Conservation (phyloP, 2,888 invertebrate species). For the Callosobruchus maculatus region DNA sequence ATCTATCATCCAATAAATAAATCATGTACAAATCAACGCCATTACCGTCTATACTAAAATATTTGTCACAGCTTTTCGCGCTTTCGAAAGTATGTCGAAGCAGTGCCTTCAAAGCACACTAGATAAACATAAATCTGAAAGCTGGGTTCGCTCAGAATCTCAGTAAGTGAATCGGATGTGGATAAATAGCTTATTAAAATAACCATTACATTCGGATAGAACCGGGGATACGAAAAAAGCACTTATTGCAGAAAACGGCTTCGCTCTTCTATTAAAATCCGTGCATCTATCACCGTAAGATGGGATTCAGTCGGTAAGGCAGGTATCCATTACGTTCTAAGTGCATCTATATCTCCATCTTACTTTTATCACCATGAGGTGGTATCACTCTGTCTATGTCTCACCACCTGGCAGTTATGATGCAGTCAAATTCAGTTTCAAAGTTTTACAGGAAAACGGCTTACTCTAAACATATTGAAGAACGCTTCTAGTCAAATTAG, state of each 20-base stretch:
- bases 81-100: neutral
- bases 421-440: neutral
- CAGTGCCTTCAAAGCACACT: neutral
- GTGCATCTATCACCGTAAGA: constrained; percentile 42
- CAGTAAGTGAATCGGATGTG: neutral
- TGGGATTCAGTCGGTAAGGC: constrained; percentile 36
- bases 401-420: constrained; percentile 29
- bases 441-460: too few relatives aligned
- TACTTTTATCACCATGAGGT: constrained; percentile 9
- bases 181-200: constrained; percentile 12
- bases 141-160: neutral
- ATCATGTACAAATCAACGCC: too few relatives aligned
- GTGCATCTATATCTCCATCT: constrained; percentile 31
- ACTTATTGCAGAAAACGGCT: constrained; percentile 35
- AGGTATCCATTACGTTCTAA: constrained; percentile 41
- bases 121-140: neutral
- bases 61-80: neutral
- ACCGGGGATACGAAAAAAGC: constrained; percentile 30
- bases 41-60: neutral
- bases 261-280: constrained; percentile 43
- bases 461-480: neutral
- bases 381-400: constrained; percentile 23
- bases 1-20: too few relatives aligned
- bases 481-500: too few relatives aligned
- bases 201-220: constrained; percentile 12